Evolutionary conservation across 1,140 invertebrate species (phyloP).

Genomic region (Drosophila pruinosa): DNA sequence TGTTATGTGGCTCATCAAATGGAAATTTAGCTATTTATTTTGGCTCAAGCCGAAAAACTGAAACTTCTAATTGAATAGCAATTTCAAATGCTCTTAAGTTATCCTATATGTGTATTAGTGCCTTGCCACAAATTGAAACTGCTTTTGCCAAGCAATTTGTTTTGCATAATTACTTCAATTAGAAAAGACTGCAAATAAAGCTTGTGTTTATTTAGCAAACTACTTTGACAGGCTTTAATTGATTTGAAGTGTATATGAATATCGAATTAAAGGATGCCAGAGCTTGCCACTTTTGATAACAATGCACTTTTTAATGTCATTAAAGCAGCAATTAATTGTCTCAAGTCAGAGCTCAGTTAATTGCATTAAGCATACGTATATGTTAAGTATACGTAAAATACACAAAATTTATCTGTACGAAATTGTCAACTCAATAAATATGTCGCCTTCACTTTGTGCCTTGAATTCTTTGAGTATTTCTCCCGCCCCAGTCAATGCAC

Average conservation of each 20-base stretch:
- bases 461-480: constrained; percentile 6
- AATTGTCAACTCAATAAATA: constrained; percentile 21
- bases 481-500: constrained; percentile 60
- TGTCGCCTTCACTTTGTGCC: constrained; percentile 59
- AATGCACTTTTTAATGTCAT: constrained; percentile 4
- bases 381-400: neutral
- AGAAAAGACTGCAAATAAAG: constrained; percentile 8
- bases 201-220: too few relatives aligned
- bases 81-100: constrained; percentile 17
- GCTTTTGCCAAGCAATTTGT: neutral
- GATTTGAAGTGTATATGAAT: neutral
- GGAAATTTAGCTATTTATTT: constrained; percentile 61
- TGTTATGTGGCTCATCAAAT: constrained; percentile 23
- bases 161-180: constrained; percentile 47
- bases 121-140: constrained; percentile 40
- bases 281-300: too few relatives aligned
- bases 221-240: neutral
- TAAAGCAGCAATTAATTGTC: constrained; percentile 23
- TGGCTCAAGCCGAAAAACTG: constrained; percentile 39
- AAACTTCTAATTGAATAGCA: constrained; percentile 74
- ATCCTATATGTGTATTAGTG: neutral
- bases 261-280: too few relatives aligned
- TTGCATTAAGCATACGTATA: constrained; percentile 25
- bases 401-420: neutral
- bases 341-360: constrained; percentile 22